Evolutionary conservation across 1,140 invertebrate species (phyloP).

Genomic region (Schlechtendalia chinensis): DNA sequence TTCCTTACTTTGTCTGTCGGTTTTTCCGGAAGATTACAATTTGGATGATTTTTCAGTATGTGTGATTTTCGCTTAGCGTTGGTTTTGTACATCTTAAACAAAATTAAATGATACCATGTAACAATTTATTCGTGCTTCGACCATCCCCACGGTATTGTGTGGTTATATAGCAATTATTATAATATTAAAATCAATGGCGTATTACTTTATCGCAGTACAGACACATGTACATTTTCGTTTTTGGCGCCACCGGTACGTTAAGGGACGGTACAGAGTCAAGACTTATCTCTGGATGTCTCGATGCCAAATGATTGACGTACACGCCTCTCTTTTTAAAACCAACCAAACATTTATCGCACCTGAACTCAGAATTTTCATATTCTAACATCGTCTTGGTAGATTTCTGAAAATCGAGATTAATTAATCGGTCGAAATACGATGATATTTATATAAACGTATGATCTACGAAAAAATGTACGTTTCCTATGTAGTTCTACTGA

Average conservation of each 20-base stretch:
- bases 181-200: too few species aligned
- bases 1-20: constrained; percentile 58
- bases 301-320: constrained; percentile 83
- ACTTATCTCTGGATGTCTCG: constrained; percentile 74
- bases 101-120: background rate
- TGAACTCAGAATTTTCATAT: constrained; percentile 76
- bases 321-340: constrained; percentile 82
- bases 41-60: constrained; percentile 80
- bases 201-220: constrained; percentile 78
- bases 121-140: too few species aligned
- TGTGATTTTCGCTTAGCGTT: constrained; percentile 82
- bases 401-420: constrained; percentile 3
- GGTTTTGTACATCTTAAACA: constrained; percentile 72
- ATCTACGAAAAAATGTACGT: too few species aligned
- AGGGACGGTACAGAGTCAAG: constrained; percentile 77
- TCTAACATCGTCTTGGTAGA: constrained; percentile 31
- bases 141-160: background rate
- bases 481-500: too few species aligned
- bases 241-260: constrained; percentile 75
- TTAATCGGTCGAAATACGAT: too few species aligned
- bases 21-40: constrained; percentile 20
- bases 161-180: background rate
- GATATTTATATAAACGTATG: too few species aligned
- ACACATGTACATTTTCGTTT: constrained; percentile 80
- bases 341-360: constrained; percentile 75